Evolutionary conservation across 1,140 invertebrate species (phyloP).

Genomic region (Neuroterus valhalla): DNA sequence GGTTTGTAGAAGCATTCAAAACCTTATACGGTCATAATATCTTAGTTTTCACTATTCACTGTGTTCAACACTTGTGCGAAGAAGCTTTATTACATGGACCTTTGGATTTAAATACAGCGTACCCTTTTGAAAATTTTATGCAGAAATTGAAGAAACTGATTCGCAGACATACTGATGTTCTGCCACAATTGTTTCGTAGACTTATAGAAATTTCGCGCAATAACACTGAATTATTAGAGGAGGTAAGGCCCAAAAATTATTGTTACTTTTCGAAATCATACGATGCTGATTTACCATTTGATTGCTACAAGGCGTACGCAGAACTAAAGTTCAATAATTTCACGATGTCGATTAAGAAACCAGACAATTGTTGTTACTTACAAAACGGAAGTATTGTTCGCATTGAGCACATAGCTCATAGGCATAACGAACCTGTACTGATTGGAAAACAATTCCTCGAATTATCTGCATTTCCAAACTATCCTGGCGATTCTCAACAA

Average conservation of each 20-base stretch:
- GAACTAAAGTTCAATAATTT: slow-evolving; percentile 43
- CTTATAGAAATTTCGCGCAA: slow-evolving; percentile 4
- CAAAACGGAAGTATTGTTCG: slow-evolving; percentile 42
- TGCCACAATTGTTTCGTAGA: slow-evolving; percentile 18
- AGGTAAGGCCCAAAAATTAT: not conserved
- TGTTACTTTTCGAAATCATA: not conserved
- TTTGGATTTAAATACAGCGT: slow-evolving; percentile 38
- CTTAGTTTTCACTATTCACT: slow-evolving; percentile 54
- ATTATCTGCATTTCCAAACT: slow-evolving; percentile 16
- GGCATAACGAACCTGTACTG: slow-evolving; percentile 34
- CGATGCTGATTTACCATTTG: slow-evolving; percentile 9
- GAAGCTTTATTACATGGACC: slow-evolving; percentile 42
- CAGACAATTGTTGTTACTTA: slow-evolving; percentile 51
- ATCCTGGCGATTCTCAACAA: slow-evolving; percentile 22
- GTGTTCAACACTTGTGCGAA: slow-evolving; percentile 46
- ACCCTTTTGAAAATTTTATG: slow-evolving; percentile 36
- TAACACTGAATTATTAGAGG: not conserved
- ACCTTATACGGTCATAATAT: slow-evolving; percentile 41
- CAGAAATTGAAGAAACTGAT: slow-evolving; percentile 34
- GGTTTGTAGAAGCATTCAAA: slow-evolving; percentile 47
- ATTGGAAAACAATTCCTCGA: slow-evolving; percentile 40
- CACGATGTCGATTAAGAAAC: slow-evolving; percentile 33
- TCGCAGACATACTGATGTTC: slow-evolving; percentile 7
- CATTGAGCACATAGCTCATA: slow-evolving; percentile 42
- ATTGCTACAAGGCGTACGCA: slow-evolving; percentile 35